These are phyloP conservation scores for Formica exsecta DNA, from an alignment of 1,140 invertebrate genomes.

Conservation along the genomic window DNA sequence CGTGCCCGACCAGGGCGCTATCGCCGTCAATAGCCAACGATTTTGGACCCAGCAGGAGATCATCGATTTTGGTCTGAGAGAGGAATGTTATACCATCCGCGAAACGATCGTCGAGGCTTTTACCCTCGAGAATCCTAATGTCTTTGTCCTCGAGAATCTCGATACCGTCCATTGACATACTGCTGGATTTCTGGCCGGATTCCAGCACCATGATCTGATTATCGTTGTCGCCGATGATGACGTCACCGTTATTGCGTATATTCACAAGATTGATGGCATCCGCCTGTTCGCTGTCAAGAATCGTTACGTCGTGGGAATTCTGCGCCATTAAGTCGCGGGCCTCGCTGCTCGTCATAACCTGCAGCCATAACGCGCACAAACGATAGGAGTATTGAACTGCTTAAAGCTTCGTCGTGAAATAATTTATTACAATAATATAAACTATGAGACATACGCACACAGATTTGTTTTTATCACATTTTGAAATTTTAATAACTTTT, in stretches of 20 bases:
- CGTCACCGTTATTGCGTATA: constrained; percentile 71
- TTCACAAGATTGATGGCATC: constrained; percentile 82
- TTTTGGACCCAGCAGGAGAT: constrained; percentile 80
- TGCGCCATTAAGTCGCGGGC: constrained; percentile 85
- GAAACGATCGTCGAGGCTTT: constrained; percentile 80
- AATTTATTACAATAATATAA: constrained; percentile 28
- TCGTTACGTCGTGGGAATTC: constrained; percentile 84
- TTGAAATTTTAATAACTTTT: too few species aligned
- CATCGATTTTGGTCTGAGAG: constrained; percentile 82
- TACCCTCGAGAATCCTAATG: constrained; percentile 79
- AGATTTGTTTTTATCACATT: neutral
- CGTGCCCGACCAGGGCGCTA: constrained; percentile 47
- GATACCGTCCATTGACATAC: constrained; percentile 76
- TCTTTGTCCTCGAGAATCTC: constrained; percentile 83
- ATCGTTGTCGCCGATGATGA: constrained; percentile 75
- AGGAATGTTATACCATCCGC: constrained; percentile 80
- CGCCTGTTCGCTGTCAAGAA: constrained; percentile 82
- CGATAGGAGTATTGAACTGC: constrained; percentile 41
- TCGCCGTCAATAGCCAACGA: constrained; percentile 66
- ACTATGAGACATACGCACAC: neutral
- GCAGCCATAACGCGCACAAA: neutral
- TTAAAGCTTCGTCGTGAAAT: constrained; percentile 48
- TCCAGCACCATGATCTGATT: constrained; percentile 82
- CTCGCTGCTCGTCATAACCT: constrained; percentile 85
- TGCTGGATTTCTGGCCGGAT: constrained; percentile 75